Base-by-base conservation (phyloP, 2,797 vertebrate genomes). In the Botia almorhae region DNA sequence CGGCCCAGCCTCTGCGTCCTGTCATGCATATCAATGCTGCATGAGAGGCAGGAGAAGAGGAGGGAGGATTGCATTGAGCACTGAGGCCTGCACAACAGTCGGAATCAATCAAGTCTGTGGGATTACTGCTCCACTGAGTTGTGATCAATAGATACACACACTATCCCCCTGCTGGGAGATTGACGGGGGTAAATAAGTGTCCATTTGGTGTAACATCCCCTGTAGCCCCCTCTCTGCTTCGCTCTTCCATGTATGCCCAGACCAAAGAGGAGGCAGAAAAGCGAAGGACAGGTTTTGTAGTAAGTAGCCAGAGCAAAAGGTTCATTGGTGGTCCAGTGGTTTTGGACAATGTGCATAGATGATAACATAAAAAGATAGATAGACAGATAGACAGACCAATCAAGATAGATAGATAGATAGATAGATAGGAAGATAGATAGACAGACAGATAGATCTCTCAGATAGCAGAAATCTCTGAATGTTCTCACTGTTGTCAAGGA, bases 131-230 rank as follows among this genome's bases (percentile, higher is more conserved):
- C 92, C 84, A 88, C 90, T 90, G 93, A 92, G 93, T 93, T 91
- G 91, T 93, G 91, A 95, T 96, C 96, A 92, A 95, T 95, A 94
- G 92, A 92, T 95, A 93, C 92, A 87, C 92, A 94, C 90, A 87
- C 89, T 92, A 92, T 90, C 87, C 91, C 55, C 88, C 88, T 89
- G 90, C 91, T 90, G 88, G 92, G 89, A 92, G 91, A 89, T 92
- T 93, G 92, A 86, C 89, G 82, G 85, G 82, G 91, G 91, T 94
- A 95, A 95, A 95, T 93, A 92, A 94, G 92, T 91, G 92, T 91
- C 92, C 92, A 83, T 89, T 87, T 88, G 89, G 86, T 85, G 85
- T 65, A 39, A 69, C 51, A 85, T 86, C 87, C 86, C 43, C 85
- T 89, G 23, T 82, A 56, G 48, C 79, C 73, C 33, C 77, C 76